phyloP scores from a whole-genome alignment of 2,113 vertebrate genomes.

The Manacus vitellinus region DNA sequence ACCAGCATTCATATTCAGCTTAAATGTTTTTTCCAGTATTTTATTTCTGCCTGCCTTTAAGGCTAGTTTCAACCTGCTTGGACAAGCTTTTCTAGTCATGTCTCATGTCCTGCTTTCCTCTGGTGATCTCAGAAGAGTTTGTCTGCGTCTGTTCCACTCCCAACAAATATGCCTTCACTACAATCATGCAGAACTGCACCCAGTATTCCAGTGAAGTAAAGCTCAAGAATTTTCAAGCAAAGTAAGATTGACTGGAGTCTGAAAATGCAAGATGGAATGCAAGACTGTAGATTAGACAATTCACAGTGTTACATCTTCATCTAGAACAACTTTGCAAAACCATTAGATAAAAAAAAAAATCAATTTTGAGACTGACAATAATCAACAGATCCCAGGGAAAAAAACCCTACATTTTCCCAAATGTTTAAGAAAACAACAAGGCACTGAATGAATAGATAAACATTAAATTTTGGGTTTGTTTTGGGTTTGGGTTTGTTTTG shows the following conservation, averaged over 20 bases:
- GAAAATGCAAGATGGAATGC: not conserved
- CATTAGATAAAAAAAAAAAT: not conserved
- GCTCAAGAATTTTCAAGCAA: not conserved
- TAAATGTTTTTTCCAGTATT: not conserved
- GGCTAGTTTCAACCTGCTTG: not conserved
- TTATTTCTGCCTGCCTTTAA: not conserved
- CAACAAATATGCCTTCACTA: rapidly evolving
- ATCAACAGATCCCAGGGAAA: not conserved
- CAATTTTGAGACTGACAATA: not conserved
- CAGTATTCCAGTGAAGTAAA: not conserved
- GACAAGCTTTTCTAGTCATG: not conserved
- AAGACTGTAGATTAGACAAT: not conserved
- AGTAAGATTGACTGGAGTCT: not conserved
- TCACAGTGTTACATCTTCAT: rapidly evolving
- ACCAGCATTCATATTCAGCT: not conserved
- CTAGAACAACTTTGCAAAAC: not conserved
- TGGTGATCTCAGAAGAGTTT: not conserved
- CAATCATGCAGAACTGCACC: not conserved
- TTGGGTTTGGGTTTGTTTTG: not conserved
- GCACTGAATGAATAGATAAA: not conserved
- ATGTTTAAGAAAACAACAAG: not conserved
- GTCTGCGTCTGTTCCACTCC: not conserved
- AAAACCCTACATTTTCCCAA: not conserved
- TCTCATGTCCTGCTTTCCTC: not conserved
- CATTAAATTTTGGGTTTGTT: not conserved